Evolutionary conservation across 53 echinoderm and acorn worm genomes (phyloP), one percentile per base, ranked within the genome.

Genomic region (Echinometra lucunter): DNA sequence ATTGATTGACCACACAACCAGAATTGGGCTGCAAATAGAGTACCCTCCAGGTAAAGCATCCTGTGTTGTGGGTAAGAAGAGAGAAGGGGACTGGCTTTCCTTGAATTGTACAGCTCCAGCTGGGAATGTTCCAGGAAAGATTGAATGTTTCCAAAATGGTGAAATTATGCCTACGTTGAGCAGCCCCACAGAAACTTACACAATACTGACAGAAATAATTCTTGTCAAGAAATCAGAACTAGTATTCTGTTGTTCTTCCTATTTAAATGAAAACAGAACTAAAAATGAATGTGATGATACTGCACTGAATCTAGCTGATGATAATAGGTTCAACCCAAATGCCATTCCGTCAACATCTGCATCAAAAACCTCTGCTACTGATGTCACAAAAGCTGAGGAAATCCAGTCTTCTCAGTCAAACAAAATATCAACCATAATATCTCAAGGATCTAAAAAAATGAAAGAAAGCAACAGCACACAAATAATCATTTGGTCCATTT

Each of bases 241-340:
- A 81, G 6, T 18, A 21, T 81, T 81, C 12, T 81, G 81, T 25
- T 81, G 81, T 25, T 81, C 81, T 42, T 42, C 81, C 19, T 42
- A 23, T 19, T 81, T 81, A 6, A 1, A 42, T 81, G 81, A 81
- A 44, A 11, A 81, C 44, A 81, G 44, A 81, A 5, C 6, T 12
- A 44, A 44, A 81, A 21, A 44, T 81, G 81, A 81, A 81, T 81
- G 81, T 44, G 21, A 81, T 23, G 81, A 81, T 81, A 81, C 81
- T 21, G 81, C 42, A 1, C 3, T 81, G 40, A 28, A 81, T 44
- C 17, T 44, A 81, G 18, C 42, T 42, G 44, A 44, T 81, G 44
- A 44, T 7, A 21, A 42, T 23, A 42, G 4, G 19, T 42, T 9
- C 63, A 63, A 63, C 63, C 63, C 19, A 23, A 19, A 15, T 63